These are phyloP conservation scores for Micrasema minimum DNA, from an alignment of 1,140 invertebrate species.

Conservation along the genomic window DNA sequence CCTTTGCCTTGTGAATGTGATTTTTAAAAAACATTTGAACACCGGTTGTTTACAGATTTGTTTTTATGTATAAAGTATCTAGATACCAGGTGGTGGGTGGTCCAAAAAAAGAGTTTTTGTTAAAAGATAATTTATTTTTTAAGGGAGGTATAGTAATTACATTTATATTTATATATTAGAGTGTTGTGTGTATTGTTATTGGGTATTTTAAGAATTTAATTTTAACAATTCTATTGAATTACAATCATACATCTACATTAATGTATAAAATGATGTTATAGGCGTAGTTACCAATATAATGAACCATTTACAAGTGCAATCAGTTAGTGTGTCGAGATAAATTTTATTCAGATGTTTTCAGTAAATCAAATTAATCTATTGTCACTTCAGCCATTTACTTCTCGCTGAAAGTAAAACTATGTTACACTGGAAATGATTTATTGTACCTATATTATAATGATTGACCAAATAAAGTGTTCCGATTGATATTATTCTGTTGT, in stretches of 20 bases:
- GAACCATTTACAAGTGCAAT: conserved; percentile 23
- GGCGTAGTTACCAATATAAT: conserved; percentile 22
- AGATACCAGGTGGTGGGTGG: conserved; percentile 7
- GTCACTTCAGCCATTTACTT: conserved; percentile 15
- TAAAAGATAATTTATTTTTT: background rate
- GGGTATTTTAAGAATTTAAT: conserved; percentile 5
- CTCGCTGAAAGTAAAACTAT: conserved; percentile 20
- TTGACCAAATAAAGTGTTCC: conserved; percentile 69
- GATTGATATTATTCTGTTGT: conserved; percentile 60
- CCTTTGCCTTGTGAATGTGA: conserved; percentile 15
- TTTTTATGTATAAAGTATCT: background rate
- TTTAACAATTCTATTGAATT: too few species aligned
- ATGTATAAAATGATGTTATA: too few species aligned
- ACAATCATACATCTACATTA: background rate
- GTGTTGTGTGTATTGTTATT: conserved; percentile 4
- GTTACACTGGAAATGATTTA: conserved; percentile 41
- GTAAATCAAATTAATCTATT: conserved; percentile 3
- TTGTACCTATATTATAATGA: conserved; percentile 57
- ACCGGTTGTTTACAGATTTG: conserved; percentile 7
- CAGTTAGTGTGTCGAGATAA: conserved; percentile 11
- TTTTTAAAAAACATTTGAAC: background rate
- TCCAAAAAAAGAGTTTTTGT: background rate
- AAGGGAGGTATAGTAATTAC: background rate
- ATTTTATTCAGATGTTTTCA: conserved; percentile 16
- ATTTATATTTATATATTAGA: background rate